These are phyloP conservation scores for Trematocara marginatum DNA, from an alignment of 2,113 vertebrate genomes.

Conservation along the genomic window DNA sequence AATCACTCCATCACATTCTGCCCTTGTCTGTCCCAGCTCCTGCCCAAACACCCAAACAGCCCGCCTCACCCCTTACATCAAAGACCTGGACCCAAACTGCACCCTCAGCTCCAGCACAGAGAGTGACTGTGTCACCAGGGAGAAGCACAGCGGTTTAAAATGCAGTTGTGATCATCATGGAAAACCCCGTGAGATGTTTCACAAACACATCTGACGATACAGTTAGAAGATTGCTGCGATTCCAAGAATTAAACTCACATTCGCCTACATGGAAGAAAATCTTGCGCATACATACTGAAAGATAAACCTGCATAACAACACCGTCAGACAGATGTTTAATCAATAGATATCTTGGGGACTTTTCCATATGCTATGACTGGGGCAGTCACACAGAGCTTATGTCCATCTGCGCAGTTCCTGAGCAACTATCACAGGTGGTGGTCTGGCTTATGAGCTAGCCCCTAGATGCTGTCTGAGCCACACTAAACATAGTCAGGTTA, in stretches of 20 bases:
- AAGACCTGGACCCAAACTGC: constrained; percentile 56
- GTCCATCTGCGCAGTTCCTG: constrained; percentile 23
- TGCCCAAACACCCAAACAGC: constrained; percentile 73
- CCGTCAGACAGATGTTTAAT: background rate
- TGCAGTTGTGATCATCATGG: constrained; percentile 5
- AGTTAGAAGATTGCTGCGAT: background rate
- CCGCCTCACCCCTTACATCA: constrained; percentile 65
- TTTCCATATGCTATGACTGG: constrained; percentile 3
- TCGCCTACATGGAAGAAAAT: background rate
- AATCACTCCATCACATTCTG: constrained; percentile 77
- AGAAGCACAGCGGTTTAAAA: background rate
- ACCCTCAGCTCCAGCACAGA: constrained; percentile 50
- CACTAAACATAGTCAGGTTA: constrained; percentile 6
- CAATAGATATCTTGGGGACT: background rate
- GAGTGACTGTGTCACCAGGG: constrained; percentile 41
- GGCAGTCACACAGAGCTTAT: background rate
- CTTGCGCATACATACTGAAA: background rate
- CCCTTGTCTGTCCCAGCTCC: constrained; percentile 67
- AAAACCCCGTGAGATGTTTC: constrained; percentile 34
- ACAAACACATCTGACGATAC: background rate
- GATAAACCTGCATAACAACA: background rate
- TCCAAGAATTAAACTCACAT: background rate
- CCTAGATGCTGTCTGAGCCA: constrained; percentile 8
- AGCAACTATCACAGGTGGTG: constrained; percentile 17
- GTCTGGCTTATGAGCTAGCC: constrained; percentile 8